Evolutionary conservation across 2,888 invertebrate species (phyloP).

Genomic region (Chrysotoxum bicinctum): DNA sequence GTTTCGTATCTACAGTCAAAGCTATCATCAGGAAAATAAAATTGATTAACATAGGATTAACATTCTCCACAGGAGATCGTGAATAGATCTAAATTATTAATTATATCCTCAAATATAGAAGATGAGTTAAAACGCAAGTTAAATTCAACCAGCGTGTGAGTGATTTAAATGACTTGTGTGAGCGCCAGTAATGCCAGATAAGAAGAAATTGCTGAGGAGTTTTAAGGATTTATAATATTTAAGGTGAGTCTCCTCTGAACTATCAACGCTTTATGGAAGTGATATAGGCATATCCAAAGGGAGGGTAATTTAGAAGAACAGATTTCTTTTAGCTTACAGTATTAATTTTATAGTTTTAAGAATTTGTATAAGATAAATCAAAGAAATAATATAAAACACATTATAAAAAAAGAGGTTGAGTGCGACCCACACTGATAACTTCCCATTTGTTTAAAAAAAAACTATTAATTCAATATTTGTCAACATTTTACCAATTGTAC

Average conservation of each 20-base stretch:
- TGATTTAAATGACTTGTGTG: background rate
- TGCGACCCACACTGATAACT: too few relatives aligned
- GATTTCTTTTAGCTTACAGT: too few relatives aligned
- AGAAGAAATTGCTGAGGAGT: background rate
- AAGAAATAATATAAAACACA: too few relatives aligned
- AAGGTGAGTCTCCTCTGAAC: background rate
- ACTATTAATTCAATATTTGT: too few relatives aligned
- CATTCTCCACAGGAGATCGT: background rate
- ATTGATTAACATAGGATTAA: conserved; percentile 35
- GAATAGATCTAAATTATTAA: conserved; percentile 29
- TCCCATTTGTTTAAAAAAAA: too few relatives aligned
- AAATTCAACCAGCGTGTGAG: background rate
- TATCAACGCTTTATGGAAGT: background rate
- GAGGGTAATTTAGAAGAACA: too few relatives aligned
- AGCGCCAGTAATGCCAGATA: conserved; percentile 2
- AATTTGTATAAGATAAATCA: too few relatives aligned
- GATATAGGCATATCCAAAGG: background rate
- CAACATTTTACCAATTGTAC: too few relatives aligned
- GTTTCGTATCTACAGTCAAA: background rate
- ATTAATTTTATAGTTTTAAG: too few relatives aligned
- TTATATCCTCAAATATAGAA: conserved; percentile 19
- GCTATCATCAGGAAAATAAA: conserved; percentile 13
- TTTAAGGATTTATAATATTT: background rate
- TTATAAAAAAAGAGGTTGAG: too few relatives aligned
- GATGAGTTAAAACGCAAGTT: background rate